Evolutionary conservation across 1,140 invertebrate species (phyloP).

Genomic region (Drosophila takahashii): DNA sequence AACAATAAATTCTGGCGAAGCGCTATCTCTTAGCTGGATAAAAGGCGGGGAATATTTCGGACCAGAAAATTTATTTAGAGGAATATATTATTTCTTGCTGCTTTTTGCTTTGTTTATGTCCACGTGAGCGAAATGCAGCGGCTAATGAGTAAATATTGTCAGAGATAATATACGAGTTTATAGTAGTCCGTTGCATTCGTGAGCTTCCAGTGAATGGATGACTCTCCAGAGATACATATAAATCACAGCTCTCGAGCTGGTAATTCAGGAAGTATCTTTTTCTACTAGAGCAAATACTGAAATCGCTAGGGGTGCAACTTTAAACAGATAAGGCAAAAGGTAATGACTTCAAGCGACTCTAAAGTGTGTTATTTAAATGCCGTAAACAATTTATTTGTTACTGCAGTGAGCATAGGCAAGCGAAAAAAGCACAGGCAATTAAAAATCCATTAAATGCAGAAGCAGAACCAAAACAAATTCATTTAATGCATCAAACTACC

Average conservation of each 20-base stretch:
- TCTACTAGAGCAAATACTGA: neutral
- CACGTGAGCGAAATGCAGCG: conserved; percentile 45
- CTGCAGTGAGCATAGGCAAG: neutral
- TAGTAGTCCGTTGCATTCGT: neutral
- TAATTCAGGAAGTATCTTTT: conserved; percentile 29
- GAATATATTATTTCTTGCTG: conserved; percentile 1
- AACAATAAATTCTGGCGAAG: conserved; percentile 65
- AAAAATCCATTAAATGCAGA: conserved; percentile 5
- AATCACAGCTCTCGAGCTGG: conserved; percentile 19
- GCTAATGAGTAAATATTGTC: conserved; percentile 54
- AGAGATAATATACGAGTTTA: conserved; percentile 24
- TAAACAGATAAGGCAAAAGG: conserved; percentile 9
- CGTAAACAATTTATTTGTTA: conserved; percentile 1
- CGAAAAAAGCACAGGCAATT: conserved; percentile 1
- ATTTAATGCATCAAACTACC: neutral
- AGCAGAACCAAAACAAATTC: neutral
- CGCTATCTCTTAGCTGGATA: conserved; percentile 35
- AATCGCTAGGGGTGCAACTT: neutral
- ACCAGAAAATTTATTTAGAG: conserved; percentile 46
- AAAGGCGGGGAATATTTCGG: conserved; percentile 32
- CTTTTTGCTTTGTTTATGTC: conserved; percentile 28
- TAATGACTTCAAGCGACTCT: neutral
- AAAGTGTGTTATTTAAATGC: conserved; percentile 14
- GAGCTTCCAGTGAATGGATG: neutral
- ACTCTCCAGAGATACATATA: conserved; percentile 7